Conservation (phyloP, 2,113 vertebrate genomes). For the Myodes glareolus region DNA sequence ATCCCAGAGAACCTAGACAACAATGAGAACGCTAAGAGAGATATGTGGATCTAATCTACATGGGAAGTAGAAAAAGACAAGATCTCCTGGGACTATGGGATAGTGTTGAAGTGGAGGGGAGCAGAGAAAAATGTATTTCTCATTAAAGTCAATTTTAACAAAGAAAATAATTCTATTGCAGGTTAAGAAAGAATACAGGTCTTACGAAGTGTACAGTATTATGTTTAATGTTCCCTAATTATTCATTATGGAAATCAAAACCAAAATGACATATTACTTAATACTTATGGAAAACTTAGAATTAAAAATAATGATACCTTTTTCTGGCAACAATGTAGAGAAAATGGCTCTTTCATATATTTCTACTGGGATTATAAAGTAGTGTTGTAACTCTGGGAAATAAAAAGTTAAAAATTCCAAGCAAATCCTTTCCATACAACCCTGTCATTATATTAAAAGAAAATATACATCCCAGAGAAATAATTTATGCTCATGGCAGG, state of each 20-base stretch:
- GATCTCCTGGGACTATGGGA: too few relatives aligned
- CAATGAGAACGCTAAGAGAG: too few relatives aligned
- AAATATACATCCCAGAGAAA: constrained; percentile 20
- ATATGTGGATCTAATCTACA: too few relatives aligned
- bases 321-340: constrained; percentile 30
- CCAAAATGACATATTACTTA: background rate
- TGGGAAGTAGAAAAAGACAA: too few relatives aligned
- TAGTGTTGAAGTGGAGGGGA: too few relatives aligned
- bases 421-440: background rate
- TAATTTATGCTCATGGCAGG: constrained; percentile 11
- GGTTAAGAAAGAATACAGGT: background rate
- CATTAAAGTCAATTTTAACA: background rate
- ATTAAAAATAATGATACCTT: constrained; percentile 22
- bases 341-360: constrained; percentile 8
- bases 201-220: constrained; percentile 20
- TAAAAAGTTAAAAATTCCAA: constrained; percentile 28
- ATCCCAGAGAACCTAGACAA: too few relatives aligned
- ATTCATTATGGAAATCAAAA: constrained; percentile 44
- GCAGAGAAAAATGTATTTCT: too few relatives aligned
- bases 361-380: constrained; percentile 24
- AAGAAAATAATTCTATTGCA: background rate
- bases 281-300: constrained; percentile 35
- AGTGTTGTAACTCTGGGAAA: constrained; percentile 14
- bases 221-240: background rate
- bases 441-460: background rate